Percentiles rank a stretch among this genome's conserved stretches.
Conservation (phyloP, 2,113 vertebrate genomes). For the Phylloscopus trochiloides region DNA sequence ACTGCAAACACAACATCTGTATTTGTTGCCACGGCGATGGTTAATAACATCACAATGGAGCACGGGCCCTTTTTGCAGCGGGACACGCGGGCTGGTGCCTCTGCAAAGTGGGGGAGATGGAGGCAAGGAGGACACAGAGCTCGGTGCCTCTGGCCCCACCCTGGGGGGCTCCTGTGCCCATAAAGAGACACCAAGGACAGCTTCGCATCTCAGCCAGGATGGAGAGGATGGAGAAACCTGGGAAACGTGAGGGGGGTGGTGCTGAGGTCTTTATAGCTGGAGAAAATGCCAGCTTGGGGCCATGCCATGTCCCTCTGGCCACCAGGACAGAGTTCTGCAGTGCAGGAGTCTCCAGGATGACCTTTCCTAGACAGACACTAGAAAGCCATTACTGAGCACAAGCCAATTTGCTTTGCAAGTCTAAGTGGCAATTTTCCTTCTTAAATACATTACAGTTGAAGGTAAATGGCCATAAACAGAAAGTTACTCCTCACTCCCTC, state of each 20-base stretch:
- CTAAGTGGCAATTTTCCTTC: conserved; percentile 72
- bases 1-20: not conserved
- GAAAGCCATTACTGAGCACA: conserved; percentile 58
- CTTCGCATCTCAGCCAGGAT: not conserved
- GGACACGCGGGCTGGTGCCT: not conserved
- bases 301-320: not conserved
- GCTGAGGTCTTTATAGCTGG: not conserved
- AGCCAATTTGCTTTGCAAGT: conserved; percentile 75
- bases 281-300: conserved; percentile 34
- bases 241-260: not conserved
- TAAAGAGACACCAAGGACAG: not conserved
- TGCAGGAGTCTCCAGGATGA: conserved; percentile 58
- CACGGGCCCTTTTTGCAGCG: not conserved
- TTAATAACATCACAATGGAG: not conserved
- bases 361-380: conserved; percentile 67
- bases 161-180: not conserved
- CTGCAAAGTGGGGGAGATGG: not conserved
- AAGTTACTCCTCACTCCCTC: conserved; percentile 40
- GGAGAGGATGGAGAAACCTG: not conserved
- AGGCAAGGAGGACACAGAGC: not conserved
- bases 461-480: conserved; percentile 68
- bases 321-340: not conserved
- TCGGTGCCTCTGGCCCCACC: rapidly evolving
- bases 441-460: conserved; percentile 68
- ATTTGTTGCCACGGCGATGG: conserved; percentile 53